These are phyloP conservation scores for Cygnus olor DNA, from an alignment of 2,797 vertebrate species.

Conservation along the genomic window DNA sequence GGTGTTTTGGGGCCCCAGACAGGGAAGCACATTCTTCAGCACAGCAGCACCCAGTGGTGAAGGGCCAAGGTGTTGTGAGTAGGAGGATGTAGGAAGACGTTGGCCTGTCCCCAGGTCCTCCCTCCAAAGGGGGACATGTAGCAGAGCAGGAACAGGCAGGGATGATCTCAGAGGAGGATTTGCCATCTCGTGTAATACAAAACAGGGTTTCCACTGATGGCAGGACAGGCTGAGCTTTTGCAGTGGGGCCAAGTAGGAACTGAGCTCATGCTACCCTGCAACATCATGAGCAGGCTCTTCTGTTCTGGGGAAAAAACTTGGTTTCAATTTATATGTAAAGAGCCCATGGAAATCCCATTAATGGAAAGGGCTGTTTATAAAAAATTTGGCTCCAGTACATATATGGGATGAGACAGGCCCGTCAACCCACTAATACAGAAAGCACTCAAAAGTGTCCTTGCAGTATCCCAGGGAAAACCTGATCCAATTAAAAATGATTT, in stretches of 20 bases:
- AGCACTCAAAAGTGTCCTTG: neutral
- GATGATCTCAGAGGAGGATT: neutral
- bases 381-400: neutral
- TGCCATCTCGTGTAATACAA: rapidly evolving
- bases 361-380: neutral
- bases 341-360: neutral
- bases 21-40: neutral
- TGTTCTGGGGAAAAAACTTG: neutral
- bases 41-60: rapidly evolving
- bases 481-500: neutral
- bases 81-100: no score
- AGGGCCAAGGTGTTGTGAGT: neutral
- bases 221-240: neutral
- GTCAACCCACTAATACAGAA: neutral
- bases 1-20: neutral
- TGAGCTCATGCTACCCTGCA: rapidly evolving
- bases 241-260: neutral
- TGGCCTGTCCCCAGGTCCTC: neutral
- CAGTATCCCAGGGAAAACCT: neutral
- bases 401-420: neutral
- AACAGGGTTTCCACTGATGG: neutral
- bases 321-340: rapidly evolving
- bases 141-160: neutral
- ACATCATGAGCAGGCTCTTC: rapidly evolving
- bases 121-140: rapidly evolving